Evolutionary conservation across 2,113 vertebrate genomes (phyloP), one percentile per base, ranked within the genome.

Genomic region (Neotragus moschatus): DNA sequence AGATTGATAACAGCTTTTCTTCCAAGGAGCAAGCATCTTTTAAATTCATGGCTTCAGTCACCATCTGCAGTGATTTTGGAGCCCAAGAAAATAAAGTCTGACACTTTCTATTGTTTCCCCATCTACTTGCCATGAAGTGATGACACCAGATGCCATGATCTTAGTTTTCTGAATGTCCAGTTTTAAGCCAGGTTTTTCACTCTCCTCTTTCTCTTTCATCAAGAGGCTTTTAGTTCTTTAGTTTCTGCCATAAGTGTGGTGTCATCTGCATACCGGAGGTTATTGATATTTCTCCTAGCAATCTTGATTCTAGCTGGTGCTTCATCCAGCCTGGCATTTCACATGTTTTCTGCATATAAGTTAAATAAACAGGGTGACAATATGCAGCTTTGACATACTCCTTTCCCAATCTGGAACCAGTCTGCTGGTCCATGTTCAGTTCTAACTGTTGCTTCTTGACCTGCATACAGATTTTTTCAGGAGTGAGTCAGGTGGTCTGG

Each of bases 401-500:
- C 19, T 70, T 70, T 39, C n/a, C n/a, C 5, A 23, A 13, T 70
- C 19, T 70, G 10, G 19, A 70, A 39, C n/a, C 10, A 70, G 66
- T 70, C n/a, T 70, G n/a, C 23, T 70, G 66, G 39, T 70, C n/a
- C 19, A 70, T 13, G 19, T 70, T 5, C n/a, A 70, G n/a, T 70
- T 39, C 66, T 70, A 23, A 70, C 66, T 70, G 19, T 70, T 70
- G n/a, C 66, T 39, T 70, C 66, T 70, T 70, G n/a, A 70, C 19
- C 10, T 39, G 66, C n/a, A 70, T 70, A 70, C 19, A 39, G 66
- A 39, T 70, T 39, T 70, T 70, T 23, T 70, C 66, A 39, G n/a
- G n/a, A 39, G 8, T 0, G 0, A n/a, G 19, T 39, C 17, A 39
- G 66, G 66, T 6, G 19, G 19, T 70, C 66, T 70, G n/a, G 19